phyloP scores from a whole-genome alignment of 2,113 vertebrate species.

The Phycodurus eques region DNA sequence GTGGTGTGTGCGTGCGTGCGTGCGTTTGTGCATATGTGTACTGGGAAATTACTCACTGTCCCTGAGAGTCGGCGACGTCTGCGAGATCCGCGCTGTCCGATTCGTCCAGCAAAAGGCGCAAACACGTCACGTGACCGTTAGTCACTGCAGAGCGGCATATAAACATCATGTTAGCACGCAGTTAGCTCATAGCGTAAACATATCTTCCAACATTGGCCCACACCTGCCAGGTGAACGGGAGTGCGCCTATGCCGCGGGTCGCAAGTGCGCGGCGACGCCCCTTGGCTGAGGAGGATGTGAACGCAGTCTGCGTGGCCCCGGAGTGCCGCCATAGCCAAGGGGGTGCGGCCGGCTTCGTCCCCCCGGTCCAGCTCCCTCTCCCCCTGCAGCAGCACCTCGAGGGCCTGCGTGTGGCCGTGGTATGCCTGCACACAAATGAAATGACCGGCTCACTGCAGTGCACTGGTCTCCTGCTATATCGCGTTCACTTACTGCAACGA shows the following conservation, averaged over 20 bases:
- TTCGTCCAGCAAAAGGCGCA: constrained; percentile 89
- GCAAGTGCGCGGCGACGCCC: constrained; percentile 83
- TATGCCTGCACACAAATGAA: constrained; percentile 78
- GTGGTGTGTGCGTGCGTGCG: neutral
- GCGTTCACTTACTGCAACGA: no score
- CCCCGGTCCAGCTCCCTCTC: constrained; percentile 85
- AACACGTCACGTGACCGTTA: constrained; percentile 91
- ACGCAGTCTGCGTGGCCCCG: constrained; percentile 88
- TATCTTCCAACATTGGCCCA: neutral
- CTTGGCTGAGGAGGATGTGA: constrained; percentile 88
- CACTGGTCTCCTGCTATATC: no score
- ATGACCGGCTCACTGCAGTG: neutral
- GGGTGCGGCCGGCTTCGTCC: constrained; percentile 86
- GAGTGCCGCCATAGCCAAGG: constrained; percentile 87
- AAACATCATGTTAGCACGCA: neutral
- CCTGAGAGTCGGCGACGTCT: constrained; percentile 86
- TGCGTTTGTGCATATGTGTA: neutral
- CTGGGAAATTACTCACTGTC: constrained; percentile 84
- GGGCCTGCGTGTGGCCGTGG: constrained; percentile 89
- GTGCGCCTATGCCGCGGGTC: constrained; percentile 82
- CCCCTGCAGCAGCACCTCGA: constrained; percentile 89
- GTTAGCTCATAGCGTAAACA: neutral
- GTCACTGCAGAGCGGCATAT: constrained; percentile 73
- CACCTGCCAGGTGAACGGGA: constrained; percentile 89
- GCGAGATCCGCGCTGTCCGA: constrained; percentile 79